These are phyloP conservation scores for Epirrhoe tristata DNA, from an alignment of 2,888 invertebrate genomes.

Conservation along the genomic window DNA sequence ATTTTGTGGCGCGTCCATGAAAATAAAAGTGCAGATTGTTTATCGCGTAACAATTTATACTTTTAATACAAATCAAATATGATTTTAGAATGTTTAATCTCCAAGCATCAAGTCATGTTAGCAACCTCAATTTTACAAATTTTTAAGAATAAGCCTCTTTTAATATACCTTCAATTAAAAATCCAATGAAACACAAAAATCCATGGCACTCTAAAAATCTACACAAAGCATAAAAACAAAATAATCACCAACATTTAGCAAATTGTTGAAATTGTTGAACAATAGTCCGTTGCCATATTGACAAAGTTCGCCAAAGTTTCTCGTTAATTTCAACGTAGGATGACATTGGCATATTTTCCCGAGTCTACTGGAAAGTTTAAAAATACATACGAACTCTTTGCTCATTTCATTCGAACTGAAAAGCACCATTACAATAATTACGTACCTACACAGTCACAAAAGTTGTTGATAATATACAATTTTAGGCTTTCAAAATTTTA, in stretches of 20 bases:
- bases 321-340: constrained; percentile 69
- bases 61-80: too few relatives aligned
- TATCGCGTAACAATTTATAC: too few relatives aligned
- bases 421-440: background rate
- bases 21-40: too few relatives aligned
- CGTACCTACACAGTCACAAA: too few relatives aligned
- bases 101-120: too few relatives aligned
- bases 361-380: constrained; percentile 29
- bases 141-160: too few relatives aligned
- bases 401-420: background rate
- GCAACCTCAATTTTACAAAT: too few relatives aligned
- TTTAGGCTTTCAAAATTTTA: too few relatives aligned
- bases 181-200: constrained; percentile 4
- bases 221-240: constrained; percentile 14
- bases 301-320: constrained; percentile 65
- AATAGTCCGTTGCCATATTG: constrained; percentile 70
- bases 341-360: constrained; percentile 61
- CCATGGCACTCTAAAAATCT: background rate
- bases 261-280: constrained; percentile 77
- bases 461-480: too few relatives aligned
- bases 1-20: too few relatives aligned
- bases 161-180: too few relatives aligned
- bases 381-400: constrained; percentile 6
- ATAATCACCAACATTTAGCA: constrained; percentile 48
- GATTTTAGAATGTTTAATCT: too few relatives aligned